These are phyloP conservation scores for Drosophila nr. perissopoda DNA, from an alignment of 2,888 invertebrate genomes.

Conservation along the genomic window DNA sequence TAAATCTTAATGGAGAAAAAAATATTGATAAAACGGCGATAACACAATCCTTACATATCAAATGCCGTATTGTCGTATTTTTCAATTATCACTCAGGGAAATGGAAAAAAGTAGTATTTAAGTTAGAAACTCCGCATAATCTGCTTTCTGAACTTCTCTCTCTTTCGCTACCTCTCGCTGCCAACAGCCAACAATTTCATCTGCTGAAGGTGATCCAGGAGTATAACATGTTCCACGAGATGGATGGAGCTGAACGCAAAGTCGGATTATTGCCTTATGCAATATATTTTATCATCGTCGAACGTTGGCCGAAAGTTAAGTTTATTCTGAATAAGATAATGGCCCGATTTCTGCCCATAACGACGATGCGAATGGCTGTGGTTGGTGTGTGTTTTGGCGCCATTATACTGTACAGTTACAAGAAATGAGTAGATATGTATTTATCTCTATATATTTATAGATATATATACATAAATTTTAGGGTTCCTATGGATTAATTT, in stretches of 20 bases:
- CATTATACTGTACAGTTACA: conserved; percentile 10
- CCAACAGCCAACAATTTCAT: conserved; percentile 22
- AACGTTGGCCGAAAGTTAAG: conserved; percentile 5
- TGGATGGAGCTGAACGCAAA: conserved; percentile 1
- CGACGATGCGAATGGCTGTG: conserved; percentile 5
- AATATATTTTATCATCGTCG: background rate
- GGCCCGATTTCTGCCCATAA: conserved; percentile 4
- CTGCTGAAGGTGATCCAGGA: conserved; percentile 5
- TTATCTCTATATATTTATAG: background rate
- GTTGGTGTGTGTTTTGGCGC: conserved; percentile 15
- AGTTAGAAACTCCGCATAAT: background rate
- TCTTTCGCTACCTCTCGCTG: background rate
- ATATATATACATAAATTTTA: background rate
- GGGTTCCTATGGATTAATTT: background rate
- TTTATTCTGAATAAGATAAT: conserved; percentile 6
- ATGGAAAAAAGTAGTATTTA: background rate
- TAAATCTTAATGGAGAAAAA: background rate
- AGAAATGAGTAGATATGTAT: background rate
- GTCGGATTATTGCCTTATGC: conserved; percentile 11
- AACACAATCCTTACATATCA: background rate
- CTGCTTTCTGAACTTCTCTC: background rate
- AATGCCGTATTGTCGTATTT: background rate
- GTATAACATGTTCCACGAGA: background rate
- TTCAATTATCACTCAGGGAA: background rate
- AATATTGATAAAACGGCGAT: background rate